Evolutionary conservation across 2,888 invertebrate genomes (phyloP), one percentile per base, ranked within the genome.

Genomic region (Yponomeuta malinellus): DNA sequence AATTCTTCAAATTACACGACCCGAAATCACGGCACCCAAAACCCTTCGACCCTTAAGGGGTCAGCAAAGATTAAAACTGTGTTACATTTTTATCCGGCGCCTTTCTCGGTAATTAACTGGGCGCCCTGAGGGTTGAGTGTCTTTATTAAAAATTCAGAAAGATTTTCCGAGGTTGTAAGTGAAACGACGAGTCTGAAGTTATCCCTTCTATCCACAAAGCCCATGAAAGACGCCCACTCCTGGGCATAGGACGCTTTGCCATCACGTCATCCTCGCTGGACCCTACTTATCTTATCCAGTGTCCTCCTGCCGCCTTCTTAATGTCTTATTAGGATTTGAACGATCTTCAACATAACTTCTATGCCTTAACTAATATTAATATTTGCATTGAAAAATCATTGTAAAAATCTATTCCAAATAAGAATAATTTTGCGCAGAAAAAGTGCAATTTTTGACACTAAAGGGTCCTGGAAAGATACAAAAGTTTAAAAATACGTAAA

Each of bases 101-200:
- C 48, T 9, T n/a, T 63, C 31, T 59, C 31, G 23, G 70, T 70
- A 70, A 70, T 70, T 70, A 65, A 70, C 70, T 63, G 10, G 5
- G 37, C 63, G 10, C 63, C 70, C 69, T 33, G 4, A 64, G 70
- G 65, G 43, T 65, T 65, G 48, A 70, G 65, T 70, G 48, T 65
- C 70, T 70, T 23, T 65, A 70, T 70, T 70, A 70, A 70, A 70
- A 70, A 70, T 48, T 64, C 48, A 70, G 31, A 65, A 70, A 70
- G 65, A 48, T 70, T 70, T 15, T 15, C 23, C 23, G n/a, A 31
- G 48, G 48, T 29, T 64, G 15, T 67, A 64, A 31, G 23, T 29
- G 23, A 23, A 31, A 23, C 10, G 64, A 59, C 10, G 59, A 23
- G 3, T 63, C 3, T 63, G 23, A 63, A 15, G 15, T 63, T 63